Conservation (phyloP, 1,140 invertebrate species). For the Cecropterus lyciades region DNA sequence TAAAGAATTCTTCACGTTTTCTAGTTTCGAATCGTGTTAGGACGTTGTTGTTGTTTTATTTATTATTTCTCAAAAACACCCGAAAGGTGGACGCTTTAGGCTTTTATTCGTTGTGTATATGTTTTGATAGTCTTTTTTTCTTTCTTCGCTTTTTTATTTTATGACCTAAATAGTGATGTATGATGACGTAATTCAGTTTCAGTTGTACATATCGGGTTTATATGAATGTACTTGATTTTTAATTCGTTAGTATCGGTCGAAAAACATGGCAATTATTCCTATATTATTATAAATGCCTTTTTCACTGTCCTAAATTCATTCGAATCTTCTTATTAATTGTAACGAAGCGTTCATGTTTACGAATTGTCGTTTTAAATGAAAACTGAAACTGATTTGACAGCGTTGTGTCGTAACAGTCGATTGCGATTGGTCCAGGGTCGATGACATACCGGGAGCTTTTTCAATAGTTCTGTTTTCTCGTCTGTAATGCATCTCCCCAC, state of each 20-base stretch:
- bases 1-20: too few relatives aligned
- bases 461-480: slow-evolving; percentile 60
- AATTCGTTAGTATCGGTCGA: too few relatives aligned
- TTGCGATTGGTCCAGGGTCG: slow-evolving; percentile 51
- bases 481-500: slow-evolving; percentile 64
- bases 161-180: background rate
- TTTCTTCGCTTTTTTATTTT: slow-evolving; percentile 11
- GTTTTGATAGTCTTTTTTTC: slow-evolving; percentile 21
- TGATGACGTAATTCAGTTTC: slow-evolving; percentile 18
- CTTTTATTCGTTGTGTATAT: slow-evolving; percentile 18
- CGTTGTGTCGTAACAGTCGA: slow-evolving; percentile 13
- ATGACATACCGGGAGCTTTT: slow-evolving; percentile 53
- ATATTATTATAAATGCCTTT: too few relatives aligned
- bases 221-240: background rate
- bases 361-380: slow-evolving; percentile 3
- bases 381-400: slow-evolving; percentile 24
- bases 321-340: too few relatives aligned
- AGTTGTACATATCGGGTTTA: slow-evolving; percentile 13
- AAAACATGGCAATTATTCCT: too few relatives aligned
- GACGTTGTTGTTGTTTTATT: slow-evolving; percentile 10
- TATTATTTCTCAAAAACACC: background rate
- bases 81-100: slow-evolving; percentile 29
- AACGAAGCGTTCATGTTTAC: background rate
- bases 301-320: too few relatives aligned
- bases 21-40: background rate